Evolutionary conservation across 2,797 vertebrate genomes (phyloP).

Genomic region (Sciaenops ocellatus): DNA sequence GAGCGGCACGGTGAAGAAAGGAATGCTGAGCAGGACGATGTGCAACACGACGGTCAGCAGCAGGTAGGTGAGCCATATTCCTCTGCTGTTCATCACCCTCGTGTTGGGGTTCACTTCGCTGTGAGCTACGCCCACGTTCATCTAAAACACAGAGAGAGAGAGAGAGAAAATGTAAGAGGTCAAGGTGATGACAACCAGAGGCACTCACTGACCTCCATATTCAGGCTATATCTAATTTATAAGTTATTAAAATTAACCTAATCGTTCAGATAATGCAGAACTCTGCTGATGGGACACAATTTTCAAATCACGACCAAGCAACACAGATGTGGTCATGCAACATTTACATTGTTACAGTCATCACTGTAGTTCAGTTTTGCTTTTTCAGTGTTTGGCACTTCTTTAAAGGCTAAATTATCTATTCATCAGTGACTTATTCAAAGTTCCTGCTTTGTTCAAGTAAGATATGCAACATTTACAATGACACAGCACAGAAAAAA

Average conservation of each 20-base stretch:
- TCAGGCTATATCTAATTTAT: background rate
- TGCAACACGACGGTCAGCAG: conserved; percentile 91
- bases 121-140: conserved; percentile 97
- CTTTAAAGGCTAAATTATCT: no score
- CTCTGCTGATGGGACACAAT: background rate
- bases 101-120: conserved; percentile 98
- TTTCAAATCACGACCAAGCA: background rate
- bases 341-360: background rate
- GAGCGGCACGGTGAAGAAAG: conserved; percentile 92
- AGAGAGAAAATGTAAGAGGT: background rate
- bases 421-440: no score
- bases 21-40: conserved; percentile 93
- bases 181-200: background rate
- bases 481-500: no score
- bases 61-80: conserved; percentile 94
- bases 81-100: conserved; percentile 94
- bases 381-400: background rate
- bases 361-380: background rate
- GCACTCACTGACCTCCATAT: background rate
- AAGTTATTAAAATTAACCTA: background rate
- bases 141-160: conserved; percentile 71
- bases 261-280: background rate
- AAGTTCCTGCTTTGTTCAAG: no score
- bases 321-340: background rate
- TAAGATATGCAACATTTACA: no score